These are phyloP conservation scores for Baccha elongata DNA, from an alignment of 2,888 invertebrate genomes.

Conservation along the genomic window DNA sequence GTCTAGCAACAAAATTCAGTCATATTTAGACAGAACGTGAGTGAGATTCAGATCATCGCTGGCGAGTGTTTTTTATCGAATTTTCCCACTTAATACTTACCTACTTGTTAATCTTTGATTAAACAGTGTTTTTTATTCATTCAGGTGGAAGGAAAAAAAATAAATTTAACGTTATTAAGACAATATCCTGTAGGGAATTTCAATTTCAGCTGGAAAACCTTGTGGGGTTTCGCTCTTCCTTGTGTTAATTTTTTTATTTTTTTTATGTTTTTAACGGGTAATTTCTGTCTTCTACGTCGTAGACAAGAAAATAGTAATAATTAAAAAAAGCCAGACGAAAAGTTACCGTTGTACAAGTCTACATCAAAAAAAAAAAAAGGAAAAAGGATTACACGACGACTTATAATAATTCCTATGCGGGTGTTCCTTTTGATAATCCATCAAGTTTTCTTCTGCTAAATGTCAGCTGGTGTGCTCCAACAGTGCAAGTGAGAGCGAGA, in stretches of 20 bases:
- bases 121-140: slow-evolving; percentile 25
- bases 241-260: not conserved
- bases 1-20: slow-evolving; percentile 21
- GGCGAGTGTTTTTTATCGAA: slow-evolving; percentile 44
- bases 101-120: slow-evolving; percentile 9
- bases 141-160: slow-evolving; percentile 18
- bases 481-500: slow-evolving; percentile 64
- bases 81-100: slow-evolving; percentile 51
- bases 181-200: slow-evolving; percentile 54
- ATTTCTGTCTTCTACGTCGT: slow-evolving; percentile 37
- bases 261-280: not conserved
- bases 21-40: slow-evolving; percentile 57
- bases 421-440: slow-evolving; percentile 36
- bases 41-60: slow-evolving; percentile 29
- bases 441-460: slow-evolving; percentile 53
- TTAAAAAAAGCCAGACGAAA: slow-evolving; percentile 17
- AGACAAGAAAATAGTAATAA: slow-evolving; percentile 19
- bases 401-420: slow-evolving; percentile 50
- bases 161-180: slow-evolving; percentile 16
- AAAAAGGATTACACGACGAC: slow-evolving; percentile 26
- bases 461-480: slow-evolving; percentile 61
- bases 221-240: slow-evolving; percentile 49
- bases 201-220: slow-evolving; percentile 41
- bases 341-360: not conserved
- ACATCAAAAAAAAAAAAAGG: not conserved